Evolutionary conservation across 2,888 invertebrate species (phyloP).

Genomic region (Serripes groenlandicus): DNA sequence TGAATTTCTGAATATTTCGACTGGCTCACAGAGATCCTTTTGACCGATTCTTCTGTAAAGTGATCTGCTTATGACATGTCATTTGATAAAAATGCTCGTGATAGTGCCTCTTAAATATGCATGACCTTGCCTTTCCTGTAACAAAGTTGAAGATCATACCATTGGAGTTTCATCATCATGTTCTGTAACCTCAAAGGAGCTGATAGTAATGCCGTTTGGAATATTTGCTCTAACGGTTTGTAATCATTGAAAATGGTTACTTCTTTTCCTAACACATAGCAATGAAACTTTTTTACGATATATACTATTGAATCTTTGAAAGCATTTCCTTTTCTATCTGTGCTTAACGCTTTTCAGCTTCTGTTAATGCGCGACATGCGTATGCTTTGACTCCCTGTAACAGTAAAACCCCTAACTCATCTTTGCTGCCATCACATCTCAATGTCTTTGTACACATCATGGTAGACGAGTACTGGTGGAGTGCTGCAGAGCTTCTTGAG

Average conservation of each 20-base stretch:
- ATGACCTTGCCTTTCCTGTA: conserved; percentile 55
- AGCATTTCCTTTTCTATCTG: not conserved
- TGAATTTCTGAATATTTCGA: conserved; percentile 28
- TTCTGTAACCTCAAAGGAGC: conserved; percentile 43
- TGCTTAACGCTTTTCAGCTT: conserved; percentile 26
- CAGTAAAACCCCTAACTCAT: conserved; percentile 64
- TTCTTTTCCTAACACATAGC: conserved; percentile 62
- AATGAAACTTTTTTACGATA: conserved; percentile 12
- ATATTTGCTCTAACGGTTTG: conserved; percentile 51
- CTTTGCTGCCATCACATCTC: conserved; percentile 63
- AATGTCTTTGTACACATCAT: conserved; percentile 56
- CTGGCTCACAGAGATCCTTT: conserved; percentile 37
- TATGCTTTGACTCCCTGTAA: conserved; percentile 61
- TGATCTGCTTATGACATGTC: too few relatives aligned
- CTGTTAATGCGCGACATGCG: conserved; percentile 49
- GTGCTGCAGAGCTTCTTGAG: conserved; percentile 55
- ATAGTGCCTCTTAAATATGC: not conserved
- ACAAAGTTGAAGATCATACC: conserved; percentile 50
- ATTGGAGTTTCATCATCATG: conserved; percentile 46
- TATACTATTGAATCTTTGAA: conserved; percentile 20
- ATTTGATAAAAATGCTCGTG: conserved; percentile 62
- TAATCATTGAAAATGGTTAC: conserved; percentile 61
- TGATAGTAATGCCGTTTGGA: conserved; percentile 36
- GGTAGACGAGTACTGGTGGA: conserved; percentile 59
- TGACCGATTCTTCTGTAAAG: conserved; percentile 1